A percentile compares a stretch with the other conserved stretches of the same genome.
These are phyloP conservation scores for Ciconia maguari DNA, from an alignment of 2,113 vertebrate species.

Conservation along the genomic window DNA sequence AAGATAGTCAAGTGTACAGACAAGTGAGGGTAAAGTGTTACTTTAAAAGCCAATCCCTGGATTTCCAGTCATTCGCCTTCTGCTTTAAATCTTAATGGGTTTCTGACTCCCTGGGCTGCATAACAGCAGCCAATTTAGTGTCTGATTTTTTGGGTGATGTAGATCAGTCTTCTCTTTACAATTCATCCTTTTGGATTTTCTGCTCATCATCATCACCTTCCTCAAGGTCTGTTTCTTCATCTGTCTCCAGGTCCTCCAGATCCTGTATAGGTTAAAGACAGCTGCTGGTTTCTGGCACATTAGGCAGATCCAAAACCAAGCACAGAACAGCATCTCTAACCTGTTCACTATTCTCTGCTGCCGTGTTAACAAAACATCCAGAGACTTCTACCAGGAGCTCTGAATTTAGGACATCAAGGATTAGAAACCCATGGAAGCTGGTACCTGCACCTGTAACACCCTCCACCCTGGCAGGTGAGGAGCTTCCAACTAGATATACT, in stretches of 20 bases:
- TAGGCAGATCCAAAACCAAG: not conserved
- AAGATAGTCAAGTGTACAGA: not conserved
- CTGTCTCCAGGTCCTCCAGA: constrained; percentile 82
- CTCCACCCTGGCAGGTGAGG: not conserved
- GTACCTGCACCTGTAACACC: not conserved
- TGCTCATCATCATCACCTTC: constrained; percentile 79
- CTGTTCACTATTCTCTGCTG: not conserved
- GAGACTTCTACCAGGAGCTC: not conserved
- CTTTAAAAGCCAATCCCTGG: constrained; percentile 65
- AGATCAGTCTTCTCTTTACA: constrained; percentile 74
- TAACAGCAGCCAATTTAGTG: constrained; percentile 61
- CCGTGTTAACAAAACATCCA: not conserved
- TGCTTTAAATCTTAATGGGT: constrained; percentile 57
- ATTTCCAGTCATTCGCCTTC: constrained; percentile 54
- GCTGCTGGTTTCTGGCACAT: not conserved
- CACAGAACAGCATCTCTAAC: not conserved
- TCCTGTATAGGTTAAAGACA: constrained; percentile 69
- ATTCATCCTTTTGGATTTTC: constrained; percentile 84
- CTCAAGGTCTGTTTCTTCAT: constrained; percentile 76
- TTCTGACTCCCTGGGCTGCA: constrained; percentile 45
- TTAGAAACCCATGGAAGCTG: not conserved
- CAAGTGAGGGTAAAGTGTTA: constrained; percentile 53
- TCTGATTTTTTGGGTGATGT: constrained; percentile 48
- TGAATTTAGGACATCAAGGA: not conserved
- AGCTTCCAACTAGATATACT: not conserved